phyloP scores from a whole-genome alignment of 2,113 vertebrate species.

The Danio rerio region GRCz12tu NC_133177.1:30303501-30304000 shows the following conservation, averaged over 20 bases:
- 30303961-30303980: slow-evolving; percentile 24
- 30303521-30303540: slow-evolving; percentile 43
- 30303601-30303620: slow-evolving; percentile 52
- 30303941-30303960: slow-evolving; percentile 33
- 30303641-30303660: slow-evolving; percentile 35
- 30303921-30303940: slow-evolving; percentile 38
- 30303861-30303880: slow-evolving; percentile 9
- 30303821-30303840: slow-evolving; percentile 56
- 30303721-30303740: slow-evolving; percentile 43
- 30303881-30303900: slow-evolving; percentile 41
- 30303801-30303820: slow-evolving; percentile 26
- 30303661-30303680: slow-evolving; percentile 39
- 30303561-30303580: slow-evolving; percentile 15
- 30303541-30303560: slow-evolving; percentile 35
- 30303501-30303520: background rate
- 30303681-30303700: background rate
- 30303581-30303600: slow-evolving; percentile 14
- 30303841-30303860: background rate
- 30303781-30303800: slow-evolving; percentile 12
- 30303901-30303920: slow-evolving; percentile 12
- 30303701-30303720: slow-evolving; percentile 40
- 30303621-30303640: slow-evolving; percentile 52
- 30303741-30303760: slow-evolving; percentile 54
- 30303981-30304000: slow-evolving; percentile 24
- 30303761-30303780: slow-evolving; percentile 56